Conservation (phyloP, 2,797 vertebrate genomes). For the Falco concolor region DNA sequence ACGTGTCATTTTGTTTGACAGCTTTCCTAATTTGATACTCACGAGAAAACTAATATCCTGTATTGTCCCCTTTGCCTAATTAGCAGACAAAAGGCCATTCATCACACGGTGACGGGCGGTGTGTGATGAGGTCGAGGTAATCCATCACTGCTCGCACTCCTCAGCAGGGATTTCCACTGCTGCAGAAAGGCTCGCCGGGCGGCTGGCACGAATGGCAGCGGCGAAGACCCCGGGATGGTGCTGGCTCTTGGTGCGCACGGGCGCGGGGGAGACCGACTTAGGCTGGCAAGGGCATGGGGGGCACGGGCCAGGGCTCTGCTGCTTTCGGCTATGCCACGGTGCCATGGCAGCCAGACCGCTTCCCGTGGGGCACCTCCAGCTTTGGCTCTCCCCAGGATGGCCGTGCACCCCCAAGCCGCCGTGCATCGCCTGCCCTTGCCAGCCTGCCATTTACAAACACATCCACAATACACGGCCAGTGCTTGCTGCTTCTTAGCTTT, state of each 20-base stretch:
- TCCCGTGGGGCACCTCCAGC: background rate
- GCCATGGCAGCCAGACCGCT: accelerated
- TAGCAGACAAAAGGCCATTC: slow-evolving; percentile 34
- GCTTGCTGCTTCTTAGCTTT: background rate
- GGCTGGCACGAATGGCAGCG: accelerated
- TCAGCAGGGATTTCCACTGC: background rate
- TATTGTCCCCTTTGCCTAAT: background rate
- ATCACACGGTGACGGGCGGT: background rate
- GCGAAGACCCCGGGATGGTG: accelerated
- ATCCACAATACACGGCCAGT: background rate
- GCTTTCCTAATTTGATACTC: slow-evolving; percentile 3
- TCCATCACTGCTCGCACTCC: slow-evolving; percentile 26
- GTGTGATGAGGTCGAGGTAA: background rate
- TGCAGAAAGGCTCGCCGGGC: accelerated
- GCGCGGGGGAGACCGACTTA: accelerated
- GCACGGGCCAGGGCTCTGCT: background rate
- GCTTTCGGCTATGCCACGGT: accelerated
- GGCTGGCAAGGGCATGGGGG: accelerated
- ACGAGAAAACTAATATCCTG: slow-evolving; percentile 3
- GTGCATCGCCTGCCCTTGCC: background rate
- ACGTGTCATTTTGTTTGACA: background rate
- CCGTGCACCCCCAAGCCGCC: accelerated
- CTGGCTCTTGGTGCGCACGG: background rate
- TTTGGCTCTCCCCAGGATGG: accelerated
- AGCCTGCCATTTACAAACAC: background rate